A percentile compares a stretch with the other conserved stretches of the same genome.
Conservation (phyloP, 2,797 vertebrate species). For the Thaleichthys pacificus region DNA sequence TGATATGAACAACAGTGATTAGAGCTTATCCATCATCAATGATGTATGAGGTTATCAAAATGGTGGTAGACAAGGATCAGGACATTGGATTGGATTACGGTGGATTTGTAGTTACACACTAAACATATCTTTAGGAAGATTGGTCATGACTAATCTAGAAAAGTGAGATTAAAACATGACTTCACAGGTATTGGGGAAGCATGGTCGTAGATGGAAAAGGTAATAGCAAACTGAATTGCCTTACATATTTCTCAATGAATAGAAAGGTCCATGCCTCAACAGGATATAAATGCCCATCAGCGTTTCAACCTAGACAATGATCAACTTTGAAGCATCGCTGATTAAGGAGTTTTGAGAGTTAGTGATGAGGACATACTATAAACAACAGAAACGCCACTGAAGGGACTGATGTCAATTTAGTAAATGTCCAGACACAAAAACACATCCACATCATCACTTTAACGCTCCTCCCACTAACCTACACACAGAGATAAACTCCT, state of each 20-base stretch:
- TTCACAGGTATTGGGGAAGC: neutral
- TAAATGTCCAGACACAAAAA: too few species aligned
- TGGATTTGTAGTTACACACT: too few species aligned
- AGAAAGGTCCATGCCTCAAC: slow-evolving; percentile 27
- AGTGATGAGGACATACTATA: neutral
- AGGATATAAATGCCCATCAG: slow-evolving; percentile 58
- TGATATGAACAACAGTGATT: too few species aligned
- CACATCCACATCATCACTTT: neutral
- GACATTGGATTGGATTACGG: too few species aligned
- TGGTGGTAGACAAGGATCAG: too few species aligned
- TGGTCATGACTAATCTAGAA: slow-evolving; percentile 3
- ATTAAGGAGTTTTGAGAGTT: slow-evolving; percentile 19
- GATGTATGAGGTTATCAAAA: too few species aligned
- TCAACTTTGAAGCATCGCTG: slow-evolving; percentile 46
- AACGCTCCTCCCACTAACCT: neutral
- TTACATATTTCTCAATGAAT: slow-evolving; percentile 35
- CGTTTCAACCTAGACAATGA: slow-evolving; percentile 54
- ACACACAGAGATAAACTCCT: neutral
- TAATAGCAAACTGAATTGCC: slow-evolving; percentile 4
- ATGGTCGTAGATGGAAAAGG: neutral
- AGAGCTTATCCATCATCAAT: too few species aligned
- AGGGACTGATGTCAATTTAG: neutral
- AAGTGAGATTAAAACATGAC: slow-evolving; percentile 10
- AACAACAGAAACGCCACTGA: neutral
- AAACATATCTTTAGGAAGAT: neutral